Evolutionary conservation across 1,140 invertebrate genomes (phyloP), one percentile per base, ranked within the genome.

Genomic region (Apis dorsata): DNA sequence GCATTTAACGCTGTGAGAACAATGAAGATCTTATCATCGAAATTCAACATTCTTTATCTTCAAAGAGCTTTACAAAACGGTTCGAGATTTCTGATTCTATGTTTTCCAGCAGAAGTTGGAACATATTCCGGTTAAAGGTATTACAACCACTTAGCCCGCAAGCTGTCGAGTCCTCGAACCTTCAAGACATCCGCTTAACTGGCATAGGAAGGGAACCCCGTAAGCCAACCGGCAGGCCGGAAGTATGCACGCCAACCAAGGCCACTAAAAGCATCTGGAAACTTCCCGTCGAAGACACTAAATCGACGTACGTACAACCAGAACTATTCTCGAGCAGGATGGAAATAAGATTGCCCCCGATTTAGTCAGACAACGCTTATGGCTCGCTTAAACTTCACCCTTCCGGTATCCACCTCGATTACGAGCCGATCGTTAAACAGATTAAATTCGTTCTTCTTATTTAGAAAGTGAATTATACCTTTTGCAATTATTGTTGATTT

Each of bases 171-270:
- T 91, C 79, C 89, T 91, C 75, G 78, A 85, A 85, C 88, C 81
- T 86, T 81, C 79, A 86, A 92, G 90, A 91, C 90, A 88, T 91
- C 88, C 90, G 91, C 91, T 92, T 91, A 93, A 93, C 92, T 91
- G 90, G 90, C 91, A 91, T 90, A 90, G 87, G 90, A 91, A 90
- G 84, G 80, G 82, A 81, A 65, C 82, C 62, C 82, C 53, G 70
- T 88, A 87, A 85, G 85, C 84, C 75, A 85, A 82, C 83, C 79
- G 68, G 66, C 72, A 83, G 83, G 69, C 85, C 81, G 79, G 85
- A 88, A 84, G 80, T 89, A 83, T 79, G 84, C 85, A 71, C 74
- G 66, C 79, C 69, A 73, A 81, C 81, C 82, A 68, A 77, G 60
- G 86, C 81, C 77, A 85, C 87, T 90, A 85, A 87, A 87, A 90